Evolutionary conservation across 2,113 vertebrate species (phyloP).

Genomic region (Ophiodon elongatus): DNA sequence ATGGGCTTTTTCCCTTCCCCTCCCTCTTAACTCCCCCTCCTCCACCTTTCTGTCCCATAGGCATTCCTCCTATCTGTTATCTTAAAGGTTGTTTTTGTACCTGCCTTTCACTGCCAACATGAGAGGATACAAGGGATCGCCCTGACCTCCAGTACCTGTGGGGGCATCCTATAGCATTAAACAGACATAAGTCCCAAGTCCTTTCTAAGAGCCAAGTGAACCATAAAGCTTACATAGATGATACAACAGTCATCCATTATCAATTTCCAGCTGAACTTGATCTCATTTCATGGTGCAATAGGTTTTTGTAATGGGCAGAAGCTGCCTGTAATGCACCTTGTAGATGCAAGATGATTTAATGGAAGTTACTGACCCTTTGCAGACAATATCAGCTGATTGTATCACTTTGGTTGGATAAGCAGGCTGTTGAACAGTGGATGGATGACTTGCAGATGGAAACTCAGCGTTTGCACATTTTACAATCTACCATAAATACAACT

Average conservation of each 20-base stretch:
- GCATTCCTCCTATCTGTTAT: constrained; percentile 66
- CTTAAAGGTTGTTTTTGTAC: constrained; percentile 76
- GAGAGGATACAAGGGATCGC: constrained; percentile 34
- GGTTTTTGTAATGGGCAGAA: constrained; percentile 40
- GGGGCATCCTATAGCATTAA: constrained; percentile 36
- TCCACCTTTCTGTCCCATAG: constrained; percentile 53
- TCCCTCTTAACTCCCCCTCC: neutral
- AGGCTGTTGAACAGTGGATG: constrained; percentile 14
- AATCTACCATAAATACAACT: constrained; percentile 16
- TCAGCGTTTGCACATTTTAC: constrained; percentile 2
- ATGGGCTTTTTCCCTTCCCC: neutral
- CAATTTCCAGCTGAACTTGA: constrained; percentile 51
- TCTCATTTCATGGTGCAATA: constrained; percentile 56
- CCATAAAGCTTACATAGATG: constrained; percentile 13
- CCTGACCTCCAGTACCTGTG: constrained; percentile 47
- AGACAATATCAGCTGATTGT: constrained; percentile 5
- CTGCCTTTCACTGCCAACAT: constrained; percentile 72
- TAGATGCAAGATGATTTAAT: constrained; percentile 32
- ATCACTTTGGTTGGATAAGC: constrained; percentile 14
- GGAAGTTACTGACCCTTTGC: constrained; percentile 19
- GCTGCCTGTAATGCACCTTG: neutral
- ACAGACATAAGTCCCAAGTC: constrained; percentile 29
- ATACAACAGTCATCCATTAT: constrained; percentile 41
- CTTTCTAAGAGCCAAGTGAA: constrained; percentile 44
- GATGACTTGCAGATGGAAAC: constrained; percentile 24